phyloP scores from a whole-genome alignment of 2,888 invertebrate species.

The Tolmerus cingulatus region DNA sequence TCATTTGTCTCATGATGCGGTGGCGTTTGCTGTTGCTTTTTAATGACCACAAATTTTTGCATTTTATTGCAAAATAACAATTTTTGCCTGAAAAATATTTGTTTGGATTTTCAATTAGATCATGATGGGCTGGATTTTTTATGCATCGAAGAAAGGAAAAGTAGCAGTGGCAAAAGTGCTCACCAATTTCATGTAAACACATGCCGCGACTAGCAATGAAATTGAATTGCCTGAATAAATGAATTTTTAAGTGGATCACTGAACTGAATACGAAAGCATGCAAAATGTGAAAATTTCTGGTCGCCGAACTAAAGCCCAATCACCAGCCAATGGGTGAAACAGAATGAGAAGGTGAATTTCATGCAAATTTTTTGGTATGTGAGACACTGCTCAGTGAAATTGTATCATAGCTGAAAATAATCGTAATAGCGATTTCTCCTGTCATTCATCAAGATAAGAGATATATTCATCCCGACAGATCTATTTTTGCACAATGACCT shows the following conservation, averaged over 20 bases:
- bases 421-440: neutral
- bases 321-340: neutral
- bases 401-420: neutral
- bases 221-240: slow-evolving; percentile 7
- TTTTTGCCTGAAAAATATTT: slow-evolving; percentile 9
- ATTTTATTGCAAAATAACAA: slow-evolving; percentile 38
- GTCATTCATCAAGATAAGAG: neutral
- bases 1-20: slow-evolving; percentile 21
- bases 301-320: slow-evolving; percentile 3
- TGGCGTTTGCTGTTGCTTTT: slow-evolving; percentile 40
- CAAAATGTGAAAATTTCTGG: neutral
- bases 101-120: neutral
- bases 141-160: neutral
- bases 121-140: neutral
- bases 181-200: neutral
- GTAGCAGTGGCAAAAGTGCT: neutral
- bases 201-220: neutral
- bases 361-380: neutral
- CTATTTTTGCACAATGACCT: neutral
- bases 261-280: slow-evolving; percentile 13
- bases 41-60: slow-evolving; percentile 51
- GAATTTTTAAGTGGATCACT: slow-evolving; percentile 1
- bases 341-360: neutral
- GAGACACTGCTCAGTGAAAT: neutral
- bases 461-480: neutral